Evolutionary conservation across 37 sponge, comb jelly and placozoan genomes (phyloP).

Genomic region (Halichondria panicea): DNA sequence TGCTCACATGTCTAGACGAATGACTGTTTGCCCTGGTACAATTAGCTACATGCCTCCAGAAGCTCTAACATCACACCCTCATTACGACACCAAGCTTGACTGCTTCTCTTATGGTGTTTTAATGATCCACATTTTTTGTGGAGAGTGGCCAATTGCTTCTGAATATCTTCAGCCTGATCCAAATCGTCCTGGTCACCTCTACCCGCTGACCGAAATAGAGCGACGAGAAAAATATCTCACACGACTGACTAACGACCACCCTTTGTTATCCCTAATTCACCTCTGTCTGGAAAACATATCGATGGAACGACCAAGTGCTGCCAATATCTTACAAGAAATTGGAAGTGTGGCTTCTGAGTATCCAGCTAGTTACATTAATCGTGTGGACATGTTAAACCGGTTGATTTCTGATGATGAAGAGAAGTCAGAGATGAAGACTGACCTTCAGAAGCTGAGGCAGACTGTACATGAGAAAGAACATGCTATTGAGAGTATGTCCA

Average conservation of each 20-base stretch:
- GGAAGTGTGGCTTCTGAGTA: conserved; percentile 2
- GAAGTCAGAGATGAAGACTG: conserved; percentile 7
- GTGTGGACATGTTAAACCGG: conserved; percentile 41
- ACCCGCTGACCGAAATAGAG: conserved; percentile 45
- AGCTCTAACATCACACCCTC: conserved; percentile 30
- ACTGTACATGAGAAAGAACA: conserved; percentile 31
- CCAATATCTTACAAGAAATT: conserved; percentile 18
- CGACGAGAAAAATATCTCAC: conserved; percentile 42
- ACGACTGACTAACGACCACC: conserved; percentile 16
- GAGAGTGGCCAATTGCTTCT: conserved; percentile 54
- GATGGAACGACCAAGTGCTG: conserved; percentile 17
- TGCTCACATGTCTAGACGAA: conserved; percentile 17
- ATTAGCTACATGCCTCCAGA: conserved; percentile 75
- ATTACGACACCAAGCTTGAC: conserved; percentile 52
- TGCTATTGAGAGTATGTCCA: conserved; percentile 9
- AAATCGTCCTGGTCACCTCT: conserved; percentile 31
- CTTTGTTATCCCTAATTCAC: conserved; percentile 19
- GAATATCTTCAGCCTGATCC: conserved; percentile 62
- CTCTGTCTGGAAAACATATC: conserved; percentile 33
- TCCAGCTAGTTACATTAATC: conserved; percentile 31
- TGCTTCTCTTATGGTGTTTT: conserved; percentile 67
- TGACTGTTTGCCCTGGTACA: conserved; percentile 58
- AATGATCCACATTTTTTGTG: conserved; percentile 56
- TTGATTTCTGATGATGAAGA: conserved; percentile 18
- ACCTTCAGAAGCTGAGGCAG: conserved; percentile 12